Evolutionary conservation across 2,113 vertebrate species (phyloP).

Genomic region (Coracopsis vasa): DNA sequence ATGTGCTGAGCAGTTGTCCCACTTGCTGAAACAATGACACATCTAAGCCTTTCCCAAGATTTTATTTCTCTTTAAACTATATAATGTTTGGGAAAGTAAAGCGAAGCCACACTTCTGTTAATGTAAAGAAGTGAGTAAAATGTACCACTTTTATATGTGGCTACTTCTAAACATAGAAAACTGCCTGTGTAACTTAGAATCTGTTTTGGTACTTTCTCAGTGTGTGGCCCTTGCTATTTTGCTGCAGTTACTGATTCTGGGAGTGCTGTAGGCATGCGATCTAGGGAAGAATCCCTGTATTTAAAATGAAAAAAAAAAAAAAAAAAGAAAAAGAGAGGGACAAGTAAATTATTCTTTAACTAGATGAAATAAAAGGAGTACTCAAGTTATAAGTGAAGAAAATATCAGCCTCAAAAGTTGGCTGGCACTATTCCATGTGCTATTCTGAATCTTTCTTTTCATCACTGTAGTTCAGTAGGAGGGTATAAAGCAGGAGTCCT

Average conservation of each 20-base stretch:
- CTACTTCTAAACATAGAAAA: not conserved
- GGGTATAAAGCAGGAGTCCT: not conserved
- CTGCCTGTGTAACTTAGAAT: not conserved
- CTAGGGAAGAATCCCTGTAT: not conserved
- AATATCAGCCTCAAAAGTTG: not conserved
- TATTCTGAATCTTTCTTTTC: not conserved
- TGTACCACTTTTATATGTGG: not conserved
- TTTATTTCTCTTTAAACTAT: not conserved
- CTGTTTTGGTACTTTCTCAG: not conserved
- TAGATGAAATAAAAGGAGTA: not conserved
- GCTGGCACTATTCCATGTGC: not conserved
- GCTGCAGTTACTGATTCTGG: not conserved
- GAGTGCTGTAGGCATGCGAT: not conserved
- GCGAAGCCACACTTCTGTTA: not conserved
- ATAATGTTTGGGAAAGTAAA: not conserved
- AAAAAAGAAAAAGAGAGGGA: not conserved
- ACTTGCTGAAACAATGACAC: not conserved
- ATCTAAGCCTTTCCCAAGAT: not conserved
- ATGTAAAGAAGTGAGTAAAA: conserved; percentile 9
- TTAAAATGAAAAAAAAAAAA: not conserved
- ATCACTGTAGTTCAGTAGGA: not conserved
- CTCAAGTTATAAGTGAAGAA: not conserved
- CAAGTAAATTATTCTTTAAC: not conserved
- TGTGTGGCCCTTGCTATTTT: not conserved
- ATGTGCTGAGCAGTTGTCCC: not conserved